phyloP scores from a whole-genome alignment of 2,797 vertebrate genomes.

The Dromococcyx pavoninus region DNA sequence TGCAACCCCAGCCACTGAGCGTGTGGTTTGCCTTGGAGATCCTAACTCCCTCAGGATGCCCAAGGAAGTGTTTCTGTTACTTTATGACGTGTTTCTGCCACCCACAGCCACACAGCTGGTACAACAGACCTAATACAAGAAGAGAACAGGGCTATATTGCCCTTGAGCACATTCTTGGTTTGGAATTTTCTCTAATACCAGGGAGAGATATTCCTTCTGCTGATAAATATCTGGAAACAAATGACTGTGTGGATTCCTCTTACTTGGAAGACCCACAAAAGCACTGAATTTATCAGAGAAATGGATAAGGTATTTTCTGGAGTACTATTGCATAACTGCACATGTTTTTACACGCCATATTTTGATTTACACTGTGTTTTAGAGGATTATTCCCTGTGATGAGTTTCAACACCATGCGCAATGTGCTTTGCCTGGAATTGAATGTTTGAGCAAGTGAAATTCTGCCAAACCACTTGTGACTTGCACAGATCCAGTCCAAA shows the following conservation, averaged over 20 bases:
- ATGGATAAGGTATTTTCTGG: neutral
- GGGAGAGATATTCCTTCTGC: neutral
- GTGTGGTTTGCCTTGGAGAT: neutral
- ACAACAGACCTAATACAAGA: neutral
- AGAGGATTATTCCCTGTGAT: neutral
- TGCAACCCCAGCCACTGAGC: neutral
- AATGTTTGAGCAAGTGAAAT: neutral
- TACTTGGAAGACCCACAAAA: neutral
- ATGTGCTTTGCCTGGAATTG: neutral
- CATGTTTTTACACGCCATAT: conserved; percentile 6
- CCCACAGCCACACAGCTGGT: neutral
- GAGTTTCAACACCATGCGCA: neutral
- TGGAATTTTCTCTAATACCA: neutral
- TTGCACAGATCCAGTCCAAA: neutral
- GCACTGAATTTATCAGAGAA: neutral
- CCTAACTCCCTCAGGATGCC: neutral
- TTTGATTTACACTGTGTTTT: neutral
- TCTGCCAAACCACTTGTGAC: neutral
- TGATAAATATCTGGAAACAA: neutral
- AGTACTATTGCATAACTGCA: neutral
- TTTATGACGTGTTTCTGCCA: neutral
- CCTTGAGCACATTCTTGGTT: neutral
- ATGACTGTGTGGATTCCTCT: neutral
- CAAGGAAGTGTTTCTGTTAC: neutral
- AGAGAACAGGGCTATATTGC: neutral